phyloP scores from a whole-genome alignment of 2,113 vertebrate genomes.

The Chiloscyllium plagiosum region DNA sequence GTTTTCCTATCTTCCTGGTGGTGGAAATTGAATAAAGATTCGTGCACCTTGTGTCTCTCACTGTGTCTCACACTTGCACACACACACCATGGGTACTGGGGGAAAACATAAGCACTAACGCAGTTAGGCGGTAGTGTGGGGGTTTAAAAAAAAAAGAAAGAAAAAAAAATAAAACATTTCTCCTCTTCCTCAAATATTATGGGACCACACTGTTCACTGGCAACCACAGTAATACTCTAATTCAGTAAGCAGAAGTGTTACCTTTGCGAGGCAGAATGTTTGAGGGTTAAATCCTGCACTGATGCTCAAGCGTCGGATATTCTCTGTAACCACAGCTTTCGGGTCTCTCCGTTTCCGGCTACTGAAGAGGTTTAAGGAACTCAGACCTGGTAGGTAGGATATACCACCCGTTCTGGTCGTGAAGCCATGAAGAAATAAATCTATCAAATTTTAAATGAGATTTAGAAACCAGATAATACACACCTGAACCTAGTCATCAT shows the following conservation, averaged over 20 bases:
- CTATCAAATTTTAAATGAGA: conserved; percentile 45
- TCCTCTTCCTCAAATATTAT: neutral
- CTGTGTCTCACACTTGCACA: too few species aligned
- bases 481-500: neutral
- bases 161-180: too few species aligned
- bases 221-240: too few species aligned
- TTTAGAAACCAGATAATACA: neutral
- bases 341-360: conserved; percentile 75
- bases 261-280: conserved; percentile 71
- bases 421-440: conserved; percentile 84
- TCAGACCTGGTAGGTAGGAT: conserved; percentile 72
- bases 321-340: conserved; percentile 68
- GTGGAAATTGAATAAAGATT: too few species aligned
- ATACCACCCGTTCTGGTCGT: conserved; percentile 79
- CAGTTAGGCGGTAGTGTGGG: too few species aligned
- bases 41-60: too few species aligned
- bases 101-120: too few species aligned
- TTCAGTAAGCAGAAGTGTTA: conserved; percentile 44
- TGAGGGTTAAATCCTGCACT: conserved; percentile 71
- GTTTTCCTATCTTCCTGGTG: too few species aligned
- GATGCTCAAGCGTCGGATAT: conserved; percentile 67
- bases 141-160: too few species aligned
- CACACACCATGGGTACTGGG: too few species aligned
- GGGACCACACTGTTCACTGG: neutral
- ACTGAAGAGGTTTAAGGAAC: conserved; percentile 84